A percentile compares a stretch with the other conserved stretches of the same genome.
Evolutionary conservation across 2,888 invertebrate species (phyloP).

Genomic region (Eilema griseolum): DNA sequence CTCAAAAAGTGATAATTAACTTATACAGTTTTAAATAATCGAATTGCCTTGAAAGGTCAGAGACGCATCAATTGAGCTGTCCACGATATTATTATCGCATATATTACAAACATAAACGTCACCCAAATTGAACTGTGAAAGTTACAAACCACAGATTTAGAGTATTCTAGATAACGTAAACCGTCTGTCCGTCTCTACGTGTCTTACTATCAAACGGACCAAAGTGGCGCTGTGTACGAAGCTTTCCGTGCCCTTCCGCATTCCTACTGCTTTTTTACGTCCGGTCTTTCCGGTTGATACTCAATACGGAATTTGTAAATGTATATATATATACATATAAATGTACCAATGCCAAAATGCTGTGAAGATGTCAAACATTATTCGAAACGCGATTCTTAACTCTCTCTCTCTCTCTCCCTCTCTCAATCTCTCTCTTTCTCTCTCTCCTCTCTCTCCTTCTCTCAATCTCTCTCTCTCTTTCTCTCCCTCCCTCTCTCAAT

Average conservation of each 20-base stretch:
- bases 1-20: background rate
- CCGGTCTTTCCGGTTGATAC: background rate
- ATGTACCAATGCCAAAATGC: too few species aligned
- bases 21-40: background rate
- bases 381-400: too few species aligned
- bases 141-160: background rate
- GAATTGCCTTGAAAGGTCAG: background rate
- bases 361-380: background rate
- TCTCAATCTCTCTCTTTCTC: too few species aligned
- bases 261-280: background rate
- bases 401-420: too few species aligned
- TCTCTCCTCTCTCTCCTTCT: too few species aligned
- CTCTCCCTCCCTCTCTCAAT: too few species aligned
- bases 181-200: background rate
- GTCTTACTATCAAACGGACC: background rate
- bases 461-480: too few species aligned
- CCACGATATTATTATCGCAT: background rate
- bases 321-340: too few species aligned
- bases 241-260: background rate
- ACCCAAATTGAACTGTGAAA: constrained; percentile 1
- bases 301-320: too few species aligned
- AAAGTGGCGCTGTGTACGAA: background rate
- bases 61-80: background rate
- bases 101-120: background rate
- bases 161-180: background rate